Evolutionary conservation across 2,797 vertebrate species (phyloP), one percentile per base, ranked within the genome.

Genomic region (Enteromius paludinosus): DNA sequence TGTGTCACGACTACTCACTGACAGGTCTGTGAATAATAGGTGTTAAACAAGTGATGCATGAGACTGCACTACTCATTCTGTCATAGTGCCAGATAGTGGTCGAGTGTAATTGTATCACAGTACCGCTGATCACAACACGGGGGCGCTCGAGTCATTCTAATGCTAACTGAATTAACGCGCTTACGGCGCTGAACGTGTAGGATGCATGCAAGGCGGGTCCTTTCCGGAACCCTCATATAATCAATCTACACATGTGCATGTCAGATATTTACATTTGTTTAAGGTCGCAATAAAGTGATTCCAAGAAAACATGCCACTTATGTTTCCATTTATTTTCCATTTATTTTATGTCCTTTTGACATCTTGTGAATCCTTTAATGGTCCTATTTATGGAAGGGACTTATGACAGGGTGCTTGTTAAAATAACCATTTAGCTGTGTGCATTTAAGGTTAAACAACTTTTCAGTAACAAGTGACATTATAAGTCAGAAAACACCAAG

Each of bases 71-170:
- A 3, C 54, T 71, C 79, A n/a, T 43, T 59, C 28, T 62, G 68
- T 61, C 25, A 25, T 18, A 12, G 11, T 25, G 52, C 38, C 77
- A 69, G 69, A 35, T 30, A 49, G 33, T 1, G 59, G 9, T 68
- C 10, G 15, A 25, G 38, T 68, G n/a, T 33, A 66, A 54, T 77
- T 54, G 47, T 47, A 64, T 43, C 4, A 91, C 87, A 94, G 91
- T 76, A 52, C 93, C 90, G 18, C n/a, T 61, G 54, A 77, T 85
- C 10, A 86, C 92, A 81, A 74, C 93, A 91, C 70, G 94, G 91
- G 94, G 93, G 93, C 93, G 94, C 91, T 88, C 92, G 90, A 94
- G 93, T 75, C 87, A 43, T 83, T 85, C 85, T 71, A 59, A 30
- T 86, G 74, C 38, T 20, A 28, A 66, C 18, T 28, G 45, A 64